Base-by-base conservation (phyloP, 2,888 invertebrate genomes). In the Dynastes hyllus region DNA sequence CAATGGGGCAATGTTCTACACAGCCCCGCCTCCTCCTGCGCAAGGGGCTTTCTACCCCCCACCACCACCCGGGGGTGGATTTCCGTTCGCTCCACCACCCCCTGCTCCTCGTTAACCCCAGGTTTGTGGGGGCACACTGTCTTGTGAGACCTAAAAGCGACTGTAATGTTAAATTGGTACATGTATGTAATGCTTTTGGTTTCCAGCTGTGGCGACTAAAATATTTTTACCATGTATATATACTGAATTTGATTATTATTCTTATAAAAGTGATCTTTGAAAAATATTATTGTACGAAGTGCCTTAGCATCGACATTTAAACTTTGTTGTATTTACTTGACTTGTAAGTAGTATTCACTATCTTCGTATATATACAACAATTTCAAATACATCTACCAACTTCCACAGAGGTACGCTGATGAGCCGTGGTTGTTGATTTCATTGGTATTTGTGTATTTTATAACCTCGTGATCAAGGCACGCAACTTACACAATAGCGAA, bases 1-100 rank as follows among this genome's bases (percentile, higher is more conserved):
- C 37, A 87, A 87, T 79, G 88, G 87, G 29, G 82, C 86, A 8
- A 81, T 88, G 80, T 87, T 88, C 80, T 89, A 88, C 82, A 87
- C 87, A 73, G 86, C 87, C 16, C 87, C 87, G 71, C 87, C 88
- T 11, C 87, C 87, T 51, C 86, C 86, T 51, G 84, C 85, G 32
- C 88, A 81, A 81, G 84, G 79, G 79, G 80, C 81, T 58, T 86
- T 82, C 81, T 85, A 84, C 80, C 83, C 84, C 76, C 55, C 55
- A 22, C 84, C 84, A 45, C 84, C 86, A 37, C 37, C 73, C 16
- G 58, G 58, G n/a, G 82, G 83, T 66, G 84, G 84, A 70, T 86
- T 84, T 78, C 85, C 84, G 27, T 88, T 87, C 80, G 87, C 87
- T 58, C 87, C 87, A 58, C 88, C 88, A 58, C 88, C 88, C 40